These are phyloP conservation scores for Asteroscopus sphinx DNA, from an alignment of 2,888 invertebrate species.

Conservation along the genomic window DNA sequence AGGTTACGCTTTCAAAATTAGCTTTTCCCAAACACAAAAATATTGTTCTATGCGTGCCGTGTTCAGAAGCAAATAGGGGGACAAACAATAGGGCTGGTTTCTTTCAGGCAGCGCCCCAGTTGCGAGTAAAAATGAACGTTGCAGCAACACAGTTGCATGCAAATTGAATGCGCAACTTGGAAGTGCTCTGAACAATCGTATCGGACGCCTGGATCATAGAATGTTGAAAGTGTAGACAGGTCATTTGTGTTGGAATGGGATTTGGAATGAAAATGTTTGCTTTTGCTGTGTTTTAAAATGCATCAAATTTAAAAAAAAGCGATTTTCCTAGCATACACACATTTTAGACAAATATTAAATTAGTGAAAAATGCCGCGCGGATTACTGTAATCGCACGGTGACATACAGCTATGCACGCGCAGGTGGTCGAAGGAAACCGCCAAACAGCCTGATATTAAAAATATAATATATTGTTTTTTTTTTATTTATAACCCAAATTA, in stretches of 20 bases:
- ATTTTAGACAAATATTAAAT: no score
- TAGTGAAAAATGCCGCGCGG: no score
- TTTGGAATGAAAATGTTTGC: not conserved
- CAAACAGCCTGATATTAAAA: no score
- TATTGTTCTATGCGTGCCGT: slow-evolving; percentile 19
- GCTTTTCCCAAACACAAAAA: slow-evolving; percentile 1
- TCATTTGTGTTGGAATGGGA: not conserved
- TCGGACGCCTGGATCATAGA: slow-evolving; percentile 65
- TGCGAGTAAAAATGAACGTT: slow-evolving; percentile 79
- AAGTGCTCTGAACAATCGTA: slow-evolving; percentile 79
- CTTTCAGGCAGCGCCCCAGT: slow-evolving; percentile 66
- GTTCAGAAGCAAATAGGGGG: slow-evolving; percentile 33
- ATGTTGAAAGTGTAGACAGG: slow-evolving; percentile 44
- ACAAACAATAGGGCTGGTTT: slow-evolving; percentile 50
- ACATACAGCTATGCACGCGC: no score
- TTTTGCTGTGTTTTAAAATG: not conserved
- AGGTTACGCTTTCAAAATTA: no score
- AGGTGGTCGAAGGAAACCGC: no score
- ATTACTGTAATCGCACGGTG: no score
- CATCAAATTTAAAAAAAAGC: no score
- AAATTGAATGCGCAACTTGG: slow-evolving; percentile 82
- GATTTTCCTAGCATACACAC: no score
- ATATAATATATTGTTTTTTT: no score
- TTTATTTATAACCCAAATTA: no score
- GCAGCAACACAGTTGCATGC: slow-evolving; percentile 76